These are phyloP conservation scores for Coleophora flavipennella DNA, from an alignment of 2,888 invertebrate genomes.

Conservation along the genomic window DNA sequence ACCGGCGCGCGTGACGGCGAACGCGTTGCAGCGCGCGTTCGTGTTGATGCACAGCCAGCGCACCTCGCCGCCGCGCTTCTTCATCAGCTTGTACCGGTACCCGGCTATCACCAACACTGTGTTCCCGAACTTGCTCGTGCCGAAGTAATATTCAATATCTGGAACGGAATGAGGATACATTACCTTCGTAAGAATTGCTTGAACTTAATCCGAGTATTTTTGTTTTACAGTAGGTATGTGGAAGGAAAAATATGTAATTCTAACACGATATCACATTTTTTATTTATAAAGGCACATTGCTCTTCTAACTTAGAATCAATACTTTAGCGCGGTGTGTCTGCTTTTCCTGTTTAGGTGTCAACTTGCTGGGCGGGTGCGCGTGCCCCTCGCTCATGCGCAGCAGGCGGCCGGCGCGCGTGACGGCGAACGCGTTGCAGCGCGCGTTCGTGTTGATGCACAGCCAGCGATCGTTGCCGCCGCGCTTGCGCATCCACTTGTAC, in stretches of 20 bases:
- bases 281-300: too few species aligned
- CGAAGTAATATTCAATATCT: slow-evolving; percentile 8
- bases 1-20: slow-evolving; percentile 28
- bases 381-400: too few species aligned
- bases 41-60: slow-evolving; percentile 66
- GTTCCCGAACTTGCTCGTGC: slow-evolving; percentile 42
- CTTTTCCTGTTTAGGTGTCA: too few species aligned
- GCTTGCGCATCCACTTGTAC: slow-evolving; percentile 60
- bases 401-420: slow-evolving; percentile 19
- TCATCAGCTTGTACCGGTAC: slow-evolving; percentile 63
- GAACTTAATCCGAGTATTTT: too few species aligned
- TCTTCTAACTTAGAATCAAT: too few species aligned
- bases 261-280: too few species aligned
- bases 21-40: slow-evolving; percentile 54
- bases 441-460: slow-evolving; percentile 63
- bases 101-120: slow-evolving; percentile 59
- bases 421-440: slow-evolving; percentile 50
- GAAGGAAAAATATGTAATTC: too few species aligned
- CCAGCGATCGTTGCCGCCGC: slow-evolving; percentile 63
- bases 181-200: too few species aligned
- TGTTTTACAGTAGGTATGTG: too few species aligned
- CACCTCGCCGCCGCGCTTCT: slow-evolving; percentile 58
- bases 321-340: too few species aligned
- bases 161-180: slow-evolving; percentile 6
- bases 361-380: too few species aligned